Conservation (phyloP, 23 tunicate species). For the Styela clava region DNA sequence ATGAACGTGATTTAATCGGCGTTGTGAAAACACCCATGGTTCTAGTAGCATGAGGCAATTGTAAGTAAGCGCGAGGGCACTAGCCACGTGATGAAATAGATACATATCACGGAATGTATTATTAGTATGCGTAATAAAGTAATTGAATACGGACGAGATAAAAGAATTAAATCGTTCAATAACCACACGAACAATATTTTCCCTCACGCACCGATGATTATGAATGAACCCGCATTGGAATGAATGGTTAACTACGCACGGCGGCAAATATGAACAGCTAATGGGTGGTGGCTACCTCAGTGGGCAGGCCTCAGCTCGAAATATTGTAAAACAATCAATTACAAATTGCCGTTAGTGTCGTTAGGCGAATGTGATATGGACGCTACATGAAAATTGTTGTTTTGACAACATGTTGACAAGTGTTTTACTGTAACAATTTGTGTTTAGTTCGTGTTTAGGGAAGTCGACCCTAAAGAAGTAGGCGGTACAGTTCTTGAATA, state of each 20-base stretch:
- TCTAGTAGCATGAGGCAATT: no score
- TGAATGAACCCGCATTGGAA: background rate
- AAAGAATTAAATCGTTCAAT: no score
- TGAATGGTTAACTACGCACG: slow-evolving; percentile 22
- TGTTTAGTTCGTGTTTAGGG: background rate
- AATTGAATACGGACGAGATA: no score
- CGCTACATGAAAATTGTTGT: slow-evolving; percentile 22
- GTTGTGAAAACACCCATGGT: no score
- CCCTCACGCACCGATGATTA: background rate
- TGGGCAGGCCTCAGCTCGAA: slow-evolving; percentile 16
- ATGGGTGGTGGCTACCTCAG: background rate
- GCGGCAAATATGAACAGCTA: slow-evolving; percentile 29
- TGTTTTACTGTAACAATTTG: background rate
- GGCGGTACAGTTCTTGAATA: background rate
- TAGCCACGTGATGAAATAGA: no score
- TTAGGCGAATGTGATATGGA: slow-evolving; percentile 2
- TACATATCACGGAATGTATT: no score
- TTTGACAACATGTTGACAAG: slow-evolving; percentile 31
- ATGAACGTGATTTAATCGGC: no score
- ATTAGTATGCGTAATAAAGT: no score
- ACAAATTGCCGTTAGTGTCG: slow-evolving; percentile 20
- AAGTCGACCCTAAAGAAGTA: background rate
- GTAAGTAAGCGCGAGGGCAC: no score
- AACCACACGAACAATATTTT: background rate
- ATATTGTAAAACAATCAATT: background rate